Evolutionary conservation across 1,140 invertebrate species (phyloP).

Genomic region (Oedothorax gibbosus): DNA sequence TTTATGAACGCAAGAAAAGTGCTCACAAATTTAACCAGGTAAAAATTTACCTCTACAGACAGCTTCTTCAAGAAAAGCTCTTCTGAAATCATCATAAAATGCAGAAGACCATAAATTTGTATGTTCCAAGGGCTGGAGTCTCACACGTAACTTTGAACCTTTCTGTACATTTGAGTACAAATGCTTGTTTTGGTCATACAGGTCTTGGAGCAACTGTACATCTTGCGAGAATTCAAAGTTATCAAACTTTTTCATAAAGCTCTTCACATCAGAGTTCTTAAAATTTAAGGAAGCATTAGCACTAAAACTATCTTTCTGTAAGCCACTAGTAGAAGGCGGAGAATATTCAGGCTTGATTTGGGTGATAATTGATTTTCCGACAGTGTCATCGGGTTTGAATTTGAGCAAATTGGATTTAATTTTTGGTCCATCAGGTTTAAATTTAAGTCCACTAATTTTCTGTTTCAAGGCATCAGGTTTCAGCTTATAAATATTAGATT

Average conservation of each 20-base stretch:
- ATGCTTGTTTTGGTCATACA: background rate
- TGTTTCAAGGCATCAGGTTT: slow-evolving; percentile 9
- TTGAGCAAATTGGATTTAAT: slow-evolving; percentile 2
- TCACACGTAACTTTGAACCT: slow-evolving; percentile 8
- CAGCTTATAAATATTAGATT: background rate
- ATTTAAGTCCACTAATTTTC: slow-evolving; percentile 7
- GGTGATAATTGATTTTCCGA: background rate
- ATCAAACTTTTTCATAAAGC: background rate
- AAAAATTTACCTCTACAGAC: slow-evolving; percentile 31
- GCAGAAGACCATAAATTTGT: slow-evolving; percentile 21
- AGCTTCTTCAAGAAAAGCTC: slow-evolving; percentile 11
- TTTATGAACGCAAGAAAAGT: background rate
- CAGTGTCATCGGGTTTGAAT: background rate
- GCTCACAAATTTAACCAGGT: background rate
- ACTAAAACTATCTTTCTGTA: background rate
- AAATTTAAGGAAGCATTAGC: background rate
- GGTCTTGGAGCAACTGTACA: background rate
- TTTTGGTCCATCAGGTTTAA: slow-evolving; percentile 6
- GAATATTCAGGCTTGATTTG: background rate
- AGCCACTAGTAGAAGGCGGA: slow-evolving; percentile 11
- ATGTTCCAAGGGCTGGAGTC: slow-evolving; percentile 19
- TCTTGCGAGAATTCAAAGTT: background rate
- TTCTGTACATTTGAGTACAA: background rate
- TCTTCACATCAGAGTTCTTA: background rate
- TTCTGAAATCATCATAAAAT: slow-evolving; percentile 20